phyloP scores from a whole-genome alignment of 1,140 invertebrate species.

The Cotesia glomerata region DNA sequence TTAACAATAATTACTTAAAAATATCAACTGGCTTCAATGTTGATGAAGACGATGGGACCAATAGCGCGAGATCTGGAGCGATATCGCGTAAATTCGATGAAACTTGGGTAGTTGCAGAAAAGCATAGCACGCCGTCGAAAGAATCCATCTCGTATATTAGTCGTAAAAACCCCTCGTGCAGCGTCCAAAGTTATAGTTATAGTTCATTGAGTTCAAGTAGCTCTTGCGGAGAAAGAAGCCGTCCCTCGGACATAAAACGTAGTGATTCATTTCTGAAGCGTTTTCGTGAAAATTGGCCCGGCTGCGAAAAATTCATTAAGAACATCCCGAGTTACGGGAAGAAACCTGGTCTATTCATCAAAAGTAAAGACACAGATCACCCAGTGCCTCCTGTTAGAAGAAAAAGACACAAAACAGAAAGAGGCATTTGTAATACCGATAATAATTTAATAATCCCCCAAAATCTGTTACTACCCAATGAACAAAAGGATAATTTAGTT shows the following conservation, averaged over 20 bases:
- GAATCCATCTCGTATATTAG: too few species aligned
- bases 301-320: constrained; percentile 45
- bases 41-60: constrained; percentile 8
- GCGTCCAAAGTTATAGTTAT: not conserved
- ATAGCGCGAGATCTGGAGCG: not conserved
- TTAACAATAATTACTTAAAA: not conserved
- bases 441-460: not conserved
- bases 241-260: constrained; percentile 22
- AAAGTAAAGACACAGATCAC: not conserved
- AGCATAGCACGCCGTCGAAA: not conserved
- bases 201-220: constrained; percentile 15
- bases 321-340: constrained; percentile 40
- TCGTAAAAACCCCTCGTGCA: too few species aligned
- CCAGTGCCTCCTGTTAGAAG: constrained; percentile 41
- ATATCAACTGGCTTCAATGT: too few species aligned
- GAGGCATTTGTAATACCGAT: not conserved
- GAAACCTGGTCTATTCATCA: constrained; percentile 33
- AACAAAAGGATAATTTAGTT: constrained; percentile 19
- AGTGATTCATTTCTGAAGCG: constrained; percentile 45
- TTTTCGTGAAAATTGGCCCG: constrained; percentile 42
- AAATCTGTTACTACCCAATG: not conserved
- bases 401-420: constrained; percentile 13
- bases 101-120: not conserved
- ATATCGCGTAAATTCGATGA: not conserved
- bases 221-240: not conserved